Percentiles rank a stretch among this genome's conserved stretches.
These are phyloP conservation scores for Oreochromis mossambicus DNA, from an alignment of 2,797 vertebrate genomes.

Conservation along the genomic window DNA sequence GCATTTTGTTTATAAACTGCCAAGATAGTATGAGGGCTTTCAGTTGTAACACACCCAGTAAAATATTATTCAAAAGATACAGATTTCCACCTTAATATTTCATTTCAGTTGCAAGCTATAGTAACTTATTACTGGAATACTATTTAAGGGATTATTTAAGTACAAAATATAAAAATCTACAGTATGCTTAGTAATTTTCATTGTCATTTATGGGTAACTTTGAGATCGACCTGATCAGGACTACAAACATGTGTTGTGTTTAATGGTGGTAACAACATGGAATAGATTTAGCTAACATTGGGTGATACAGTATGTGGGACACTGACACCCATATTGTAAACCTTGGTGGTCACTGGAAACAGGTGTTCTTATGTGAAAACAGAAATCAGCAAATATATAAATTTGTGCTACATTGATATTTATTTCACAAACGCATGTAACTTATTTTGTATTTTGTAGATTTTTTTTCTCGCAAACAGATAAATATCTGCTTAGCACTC, in stretches of 20 bases:
- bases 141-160: not conserved
- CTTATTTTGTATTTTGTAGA: not conserved
- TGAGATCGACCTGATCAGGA: not conserved
- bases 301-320: not conserved
- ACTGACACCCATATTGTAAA: not conserved
- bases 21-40: not conserved
- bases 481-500: not conserved
- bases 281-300: not conserved
- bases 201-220: not conserved
- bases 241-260: not conserved
- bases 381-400: not conserved
- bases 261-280: not conserved
- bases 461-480: not conserved
- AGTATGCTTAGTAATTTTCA: not conserved
- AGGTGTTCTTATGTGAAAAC: not conserved
- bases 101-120: constrained; percentile 6
- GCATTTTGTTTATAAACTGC: not conserved
- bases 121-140: not conserved
- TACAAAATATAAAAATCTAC: not conserved
- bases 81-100: not conserved
- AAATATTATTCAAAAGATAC: not conserved
- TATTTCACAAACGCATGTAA: not conserved
- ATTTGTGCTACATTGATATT: not conserved
- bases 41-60: not conserved
- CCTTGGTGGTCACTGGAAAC: not conserved